Conservation (phyloP, 2,113 vertebrate species). For the Ictalurus furcatus region DNA sequence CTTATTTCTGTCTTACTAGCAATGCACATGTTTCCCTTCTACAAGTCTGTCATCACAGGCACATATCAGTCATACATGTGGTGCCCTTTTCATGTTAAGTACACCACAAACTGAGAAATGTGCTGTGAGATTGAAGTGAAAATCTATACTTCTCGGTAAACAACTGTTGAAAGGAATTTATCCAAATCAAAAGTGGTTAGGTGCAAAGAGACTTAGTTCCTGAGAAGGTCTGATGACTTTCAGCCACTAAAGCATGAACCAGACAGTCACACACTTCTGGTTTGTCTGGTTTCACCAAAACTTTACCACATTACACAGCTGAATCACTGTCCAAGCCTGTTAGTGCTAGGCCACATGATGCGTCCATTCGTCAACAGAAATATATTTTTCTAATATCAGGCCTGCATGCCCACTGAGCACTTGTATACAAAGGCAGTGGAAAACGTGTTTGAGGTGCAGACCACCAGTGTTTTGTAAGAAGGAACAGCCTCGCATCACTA, state of each 20-base stretch:
- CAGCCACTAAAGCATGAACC: constrained; percentile 13
- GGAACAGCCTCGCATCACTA: background rate
- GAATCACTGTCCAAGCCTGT: constrained; percentile 15
- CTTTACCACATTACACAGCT: constrained; percentile 13
- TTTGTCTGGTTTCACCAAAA: constrained; percentile 7
- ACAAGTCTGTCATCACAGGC: constrained; percentile 28
- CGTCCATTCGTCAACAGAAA: background rate
- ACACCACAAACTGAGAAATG: background rate
- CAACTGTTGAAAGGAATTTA: background rate
- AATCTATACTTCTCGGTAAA: background rate
- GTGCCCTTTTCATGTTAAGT: background rate
- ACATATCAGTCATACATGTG: background rate
- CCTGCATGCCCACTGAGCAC: background rate
- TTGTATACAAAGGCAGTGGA: background rate
- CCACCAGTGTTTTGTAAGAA: constrained; percentile 19
- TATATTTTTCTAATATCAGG: constrained; percentile 1
- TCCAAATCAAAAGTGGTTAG: background rate
- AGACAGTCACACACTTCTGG: constrained; percentile 4
- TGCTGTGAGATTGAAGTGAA: background rate
- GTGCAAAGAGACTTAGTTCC: background rate
- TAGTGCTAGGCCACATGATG: background rate
- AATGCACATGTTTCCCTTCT: constrained; percentile 34
- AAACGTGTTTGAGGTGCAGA: background rate
- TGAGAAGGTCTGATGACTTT: constrained; percentile 6
- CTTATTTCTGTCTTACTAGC: constrained; percentile 37